Evolutionary conservation across 2,888 invertebrate genomes (phyloP), one percentile per base, ranked within the genome.

Genomic region (Diplolepis rosae): DNA sequence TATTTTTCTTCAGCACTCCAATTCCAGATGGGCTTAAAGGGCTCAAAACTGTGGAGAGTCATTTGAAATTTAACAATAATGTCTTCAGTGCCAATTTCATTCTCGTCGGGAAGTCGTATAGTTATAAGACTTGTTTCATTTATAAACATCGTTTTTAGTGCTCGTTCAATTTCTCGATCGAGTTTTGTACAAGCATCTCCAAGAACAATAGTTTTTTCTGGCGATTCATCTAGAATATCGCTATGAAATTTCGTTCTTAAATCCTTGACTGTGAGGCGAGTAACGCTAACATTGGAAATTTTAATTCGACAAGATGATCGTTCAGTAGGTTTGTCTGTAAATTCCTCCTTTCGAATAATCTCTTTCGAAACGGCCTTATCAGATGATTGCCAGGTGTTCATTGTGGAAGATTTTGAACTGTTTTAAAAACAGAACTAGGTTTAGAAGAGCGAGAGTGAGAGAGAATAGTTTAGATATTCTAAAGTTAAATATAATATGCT

Each of bases 1-100:
- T 90, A 90, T 73, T 92, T 89, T 70, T 92, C 89, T 65, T 90
- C 89, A 83, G 90, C 90, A n/a, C 90, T 89, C 92, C 92, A 92
- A 65, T 92, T 90, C 84, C 91, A 91, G 30, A 92, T 88, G 7
- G 90, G 79, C 79, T 91, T 91, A 74, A 90, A 89, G 54, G 89
- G 89, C 1, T 90, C 89, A 1, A 90, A 88, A 51, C 90, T 89
- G 13, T 78, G 81, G 66, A 92, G 77, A 28, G 90, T 89, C 68
- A 91, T 84, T 67, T 86, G 88, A 79, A 90, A 90, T 0, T 85
- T 84, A 5, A 92, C 85, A 77, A 89, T 84, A 72, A 88, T 84
- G 4, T 80, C 84, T 1, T 89, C 76, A 13, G 69, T 22, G 35
- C n/a, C 86, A 85, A 22, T 84, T 79, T 48, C 79, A 77, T 73